Percentiles rank a stretch among this genome's conserved stretches.
Evolutionary conservation across 2,113 vertebrate species (phyloP).

Genomic region (Lycaon pictus): DNA sequence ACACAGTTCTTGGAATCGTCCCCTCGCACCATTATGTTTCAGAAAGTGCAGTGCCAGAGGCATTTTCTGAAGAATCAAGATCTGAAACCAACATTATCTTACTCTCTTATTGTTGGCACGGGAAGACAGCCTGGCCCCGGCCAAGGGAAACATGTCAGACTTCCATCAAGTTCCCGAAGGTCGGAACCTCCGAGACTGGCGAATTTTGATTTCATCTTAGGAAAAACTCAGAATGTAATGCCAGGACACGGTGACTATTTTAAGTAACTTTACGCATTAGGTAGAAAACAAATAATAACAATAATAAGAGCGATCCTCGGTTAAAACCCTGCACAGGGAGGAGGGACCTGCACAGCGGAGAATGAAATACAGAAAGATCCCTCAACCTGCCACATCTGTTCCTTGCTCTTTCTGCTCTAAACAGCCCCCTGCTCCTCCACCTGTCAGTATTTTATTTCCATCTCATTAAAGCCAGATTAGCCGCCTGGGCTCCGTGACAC

Average conservation of each 20-base stretch:
- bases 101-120: constrained; percentile 55
- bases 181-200: background rate
- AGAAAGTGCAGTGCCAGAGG: background rate
- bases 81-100: constrained; percentile 53
- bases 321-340: background rate
- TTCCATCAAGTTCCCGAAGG: constrained; percentile 57
- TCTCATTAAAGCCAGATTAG: background rate
- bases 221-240: background rate
- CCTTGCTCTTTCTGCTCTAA: background rate
- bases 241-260: background rate
- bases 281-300: background rate
- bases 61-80: constrained; percentile 59
- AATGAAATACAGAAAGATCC: fast-evolving
- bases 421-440: fast-evolving
- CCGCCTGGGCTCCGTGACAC: fast-evolving
- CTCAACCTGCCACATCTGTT: fast-evolving
- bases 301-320: background rate
- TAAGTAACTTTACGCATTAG: background rate
- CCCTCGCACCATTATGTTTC: constrained; percentile 1
- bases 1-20: constrained; percentile 22
- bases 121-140: background rate
- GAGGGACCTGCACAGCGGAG: fast-evolving
- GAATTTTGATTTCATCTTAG: constrained; percentile 11
- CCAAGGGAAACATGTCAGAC: constrained; percentile 65
- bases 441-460: fast-evolving